phyloP scores from a whole-genome alignment of 2,888 invertebrate species.

The Protula sp. region DNA sequence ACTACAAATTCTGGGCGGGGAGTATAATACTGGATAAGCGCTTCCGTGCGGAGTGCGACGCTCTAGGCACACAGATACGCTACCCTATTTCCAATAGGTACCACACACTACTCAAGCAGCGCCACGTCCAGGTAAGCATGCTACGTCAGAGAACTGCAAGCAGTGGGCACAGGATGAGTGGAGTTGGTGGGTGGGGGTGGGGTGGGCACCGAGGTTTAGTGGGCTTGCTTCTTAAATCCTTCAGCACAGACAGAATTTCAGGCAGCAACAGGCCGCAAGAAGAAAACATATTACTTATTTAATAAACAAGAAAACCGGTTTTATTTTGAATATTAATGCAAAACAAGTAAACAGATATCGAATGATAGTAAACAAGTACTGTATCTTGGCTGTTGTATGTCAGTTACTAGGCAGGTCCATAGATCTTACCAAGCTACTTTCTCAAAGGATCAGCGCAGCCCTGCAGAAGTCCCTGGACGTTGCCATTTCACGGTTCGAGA shows the following conservation, averaged over 20 bases:
- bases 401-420: constrained; percentile 85
- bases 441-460: constrained; percentile 92
- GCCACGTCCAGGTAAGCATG: constrained; percentile 72
- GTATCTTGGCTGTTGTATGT: constrained; percentile 7
- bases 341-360: background rate
- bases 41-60: constrained; percentile 91
- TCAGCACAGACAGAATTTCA: background rate
- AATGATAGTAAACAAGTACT: background rate
- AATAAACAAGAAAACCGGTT: no score
- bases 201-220: background rate
- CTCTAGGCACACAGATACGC: constrained; percentile 74
- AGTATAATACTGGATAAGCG: constrained; percentile 94
- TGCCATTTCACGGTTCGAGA: constrained; percentile 94
- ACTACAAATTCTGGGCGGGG: constrained; percentile 93
- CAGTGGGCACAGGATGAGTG: constrained; percentile 1
- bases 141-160: background rate
- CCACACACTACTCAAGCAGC: constrained; percentile 86
- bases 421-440: constrained; percentile 85
- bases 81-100: constrained; percentile 75
- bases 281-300: no score
- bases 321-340: background rate
- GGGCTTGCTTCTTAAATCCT: background rate
- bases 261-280: no score
- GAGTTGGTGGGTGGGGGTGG: background rate
- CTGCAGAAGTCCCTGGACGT: constrained; percentile 92